phyloP scores from a whole-genome alignment of 1,140 invertebrate species.

The Heliconius melpomene region DNA sequence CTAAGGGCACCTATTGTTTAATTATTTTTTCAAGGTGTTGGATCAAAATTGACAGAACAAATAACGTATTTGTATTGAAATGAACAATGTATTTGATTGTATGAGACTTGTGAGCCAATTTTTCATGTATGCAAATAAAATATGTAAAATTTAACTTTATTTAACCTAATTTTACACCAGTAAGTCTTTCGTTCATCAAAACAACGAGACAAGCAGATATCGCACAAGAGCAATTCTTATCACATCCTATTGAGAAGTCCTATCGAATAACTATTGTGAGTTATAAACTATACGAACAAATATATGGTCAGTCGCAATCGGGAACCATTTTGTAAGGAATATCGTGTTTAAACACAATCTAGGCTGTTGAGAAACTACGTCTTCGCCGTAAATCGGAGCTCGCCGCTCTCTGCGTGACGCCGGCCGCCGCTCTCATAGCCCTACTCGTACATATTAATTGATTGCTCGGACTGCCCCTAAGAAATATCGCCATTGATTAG shows the following conservation, averaged over 20 bases:
- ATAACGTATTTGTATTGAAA: conserved; percentile 9
- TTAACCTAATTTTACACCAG: not conserved
- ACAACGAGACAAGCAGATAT: not conserved
- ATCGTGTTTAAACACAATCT: conserved; percentile 32
- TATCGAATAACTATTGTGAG: conserved; percentile 22
- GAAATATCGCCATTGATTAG: conserved; percentile 41
- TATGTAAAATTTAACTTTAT: too few relatives aligned
- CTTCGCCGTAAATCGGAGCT: conserved; percentile 32
- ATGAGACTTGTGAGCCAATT: conserved; percentile 10
- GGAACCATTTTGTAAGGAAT: conserved; percentile 31
- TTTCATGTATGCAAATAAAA: not conserved
- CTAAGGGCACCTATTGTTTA: conserved; percentile 41
- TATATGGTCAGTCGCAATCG: conserved; percentile 20
- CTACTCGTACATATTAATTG: conserved; percentile 37
- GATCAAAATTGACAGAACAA: conserved; percentile 24
- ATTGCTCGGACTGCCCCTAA: conserved; percentile 29
- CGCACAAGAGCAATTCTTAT: not conserved
- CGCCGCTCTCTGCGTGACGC: conserved; percentile 40
- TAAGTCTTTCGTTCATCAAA: not conserved
- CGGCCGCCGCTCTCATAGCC: conserved; percentile 30
- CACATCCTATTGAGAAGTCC: conserved; percentile 19
- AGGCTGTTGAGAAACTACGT: conserved; percentile 34
- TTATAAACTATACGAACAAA: conserved; percentile 37
- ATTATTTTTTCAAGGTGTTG: conserved; percentile 32
- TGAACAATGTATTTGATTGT: not conserved